A percentile compares a stretch with the other conserved stretches of the same genome.
Conservation (phyloP, 2,113 vertebrate species). For the Albula goreensis region DNA sequence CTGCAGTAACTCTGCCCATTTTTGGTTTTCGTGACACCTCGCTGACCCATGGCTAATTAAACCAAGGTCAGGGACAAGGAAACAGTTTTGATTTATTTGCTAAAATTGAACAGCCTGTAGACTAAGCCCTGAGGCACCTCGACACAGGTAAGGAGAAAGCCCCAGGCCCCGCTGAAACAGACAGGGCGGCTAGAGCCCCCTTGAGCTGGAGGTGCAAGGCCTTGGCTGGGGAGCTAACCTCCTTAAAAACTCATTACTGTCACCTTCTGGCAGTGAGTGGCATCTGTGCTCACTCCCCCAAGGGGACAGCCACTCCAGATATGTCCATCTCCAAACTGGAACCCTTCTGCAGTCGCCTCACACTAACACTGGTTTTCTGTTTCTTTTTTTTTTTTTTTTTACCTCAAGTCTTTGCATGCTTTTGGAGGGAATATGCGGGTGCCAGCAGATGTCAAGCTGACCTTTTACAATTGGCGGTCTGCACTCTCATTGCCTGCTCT, state of each 20-base stretch:
- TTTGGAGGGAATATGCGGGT: neutral
- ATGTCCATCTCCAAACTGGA: slow-evolving; percentile 39
- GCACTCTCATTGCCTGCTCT: neutral
- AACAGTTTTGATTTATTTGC: neutral
- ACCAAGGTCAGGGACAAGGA: neutral
- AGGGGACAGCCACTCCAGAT: slow-evolving; percentile 46
- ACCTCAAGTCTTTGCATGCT: neutral
- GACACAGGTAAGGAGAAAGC: neutral
- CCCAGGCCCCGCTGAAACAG: neutral
- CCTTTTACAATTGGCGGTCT: neutral
- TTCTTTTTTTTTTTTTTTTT: neutral
- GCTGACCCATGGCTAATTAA: neutral
- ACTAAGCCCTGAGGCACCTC: neutral
- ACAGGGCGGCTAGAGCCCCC: neutral
- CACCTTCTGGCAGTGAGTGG: slow-evolving; percentile 32
- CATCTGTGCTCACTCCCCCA: slow-evolving; percentile 7
- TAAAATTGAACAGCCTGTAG: neutral
- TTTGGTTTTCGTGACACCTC: too few species aligned
- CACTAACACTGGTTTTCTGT: neutral
- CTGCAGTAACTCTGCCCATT: too few species aligned
- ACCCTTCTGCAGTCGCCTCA: slow-evolving; percentile 12
- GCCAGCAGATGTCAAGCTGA: neutral
- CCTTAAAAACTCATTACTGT: slow-evolving; percentile 33
- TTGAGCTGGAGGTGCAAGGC: too few species aligned
- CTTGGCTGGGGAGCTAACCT: neutral